Conservation (phyloP, 2,113 vertebrate genomes). For the Dermatemys mawii region DNA sequence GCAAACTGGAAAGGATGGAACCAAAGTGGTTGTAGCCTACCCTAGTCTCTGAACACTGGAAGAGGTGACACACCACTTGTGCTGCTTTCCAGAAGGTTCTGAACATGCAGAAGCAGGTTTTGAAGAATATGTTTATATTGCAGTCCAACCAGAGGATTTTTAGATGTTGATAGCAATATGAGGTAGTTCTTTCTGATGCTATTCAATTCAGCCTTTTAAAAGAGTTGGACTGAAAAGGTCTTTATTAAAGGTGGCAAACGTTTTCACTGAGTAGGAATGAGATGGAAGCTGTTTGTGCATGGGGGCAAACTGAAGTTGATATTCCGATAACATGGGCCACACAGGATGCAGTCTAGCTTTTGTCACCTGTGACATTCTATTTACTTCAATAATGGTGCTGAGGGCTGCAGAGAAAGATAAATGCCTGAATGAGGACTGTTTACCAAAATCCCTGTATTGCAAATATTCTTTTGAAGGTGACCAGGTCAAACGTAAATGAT, state of each 20-base stretch:
- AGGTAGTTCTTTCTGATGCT: background rate
- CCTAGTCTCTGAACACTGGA: background rate
- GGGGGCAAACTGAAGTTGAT: background rate
- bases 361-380: background rate
- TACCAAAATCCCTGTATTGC: background rate
- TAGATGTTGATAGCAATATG: background rate
- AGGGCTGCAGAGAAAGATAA: background rate
- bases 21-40: background rate
- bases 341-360: background rate
- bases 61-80: background rate
- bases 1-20: background rate
- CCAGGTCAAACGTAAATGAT: background rate
- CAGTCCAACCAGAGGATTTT: background rate
- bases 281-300: background rate
- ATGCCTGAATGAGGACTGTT: background rate
- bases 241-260: constrained; percentile 9
- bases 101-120: background rate
- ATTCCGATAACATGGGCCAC: background rate
- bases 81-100: background rate
- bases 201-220: background rate
- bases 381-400: background rate
- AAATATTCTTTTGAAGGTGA: background rate
- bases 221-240: background rate
- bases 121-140: background rate
- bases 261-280: background rate